phyloP scores from a whole-genome alignment of 2,797 vertebrate species.

The Todus mexicanus region DNA sequence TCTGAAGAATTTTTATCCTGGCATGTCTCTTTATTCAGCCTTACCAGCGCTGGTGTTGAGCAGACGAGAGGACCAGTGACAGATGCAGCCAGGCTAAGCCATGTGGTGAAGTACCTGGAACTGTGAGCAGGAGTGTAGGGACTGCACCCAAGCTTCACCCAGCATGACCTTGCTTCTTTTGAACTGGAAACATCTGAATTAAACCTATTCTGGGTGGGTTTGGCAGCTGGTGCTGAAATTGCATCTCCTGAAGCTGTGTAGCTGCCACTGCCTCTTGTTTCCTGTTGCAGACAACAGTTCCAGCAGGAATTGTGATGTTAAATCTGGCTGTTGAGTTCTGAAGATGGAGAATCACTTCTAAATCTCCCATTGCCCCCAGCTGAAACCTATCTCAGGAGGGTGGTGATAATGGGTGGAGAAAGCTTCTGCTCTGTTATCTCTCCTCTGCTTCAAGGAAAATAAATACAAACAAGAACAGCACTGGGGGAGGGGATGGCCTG shows the following conservation, averaged over 20 bases:
- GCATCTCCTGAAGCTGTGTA: no score
- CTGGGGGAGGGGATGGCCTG: background rate
- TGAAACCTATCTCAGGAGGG: background rate
- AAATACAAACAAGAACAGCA: background rate
- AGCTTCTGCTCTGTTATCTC: background rate
- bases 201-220: background rate
- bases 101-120: background rate
- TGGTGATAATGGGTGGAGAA: background rate
- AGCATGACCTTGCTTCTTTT: background rate
- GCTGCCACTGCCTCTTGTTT: background rate
- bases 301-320: background rate
- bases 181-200: background rate
- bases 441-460: slow-evolving; percentile 5
- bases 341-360: background rate
- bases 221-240: background rate
- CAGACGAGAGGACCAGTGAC: background rate
- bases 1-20: background rate
- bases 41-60: background rate
- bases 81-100: background rate
- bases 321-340: background rate
- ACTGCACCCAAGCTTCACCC: background rate
- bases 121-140: background rate
- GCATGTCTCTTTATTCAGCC: background rate
- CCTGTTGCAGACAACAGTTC: background rate
- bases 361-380: background rate